A percentile compares a stretch with the other conserved stretches of the same genome.
phyloP scores from a whole-genome alignment of 2,888 invertebrate species.

The Pristionchus japonicus region DNA sequence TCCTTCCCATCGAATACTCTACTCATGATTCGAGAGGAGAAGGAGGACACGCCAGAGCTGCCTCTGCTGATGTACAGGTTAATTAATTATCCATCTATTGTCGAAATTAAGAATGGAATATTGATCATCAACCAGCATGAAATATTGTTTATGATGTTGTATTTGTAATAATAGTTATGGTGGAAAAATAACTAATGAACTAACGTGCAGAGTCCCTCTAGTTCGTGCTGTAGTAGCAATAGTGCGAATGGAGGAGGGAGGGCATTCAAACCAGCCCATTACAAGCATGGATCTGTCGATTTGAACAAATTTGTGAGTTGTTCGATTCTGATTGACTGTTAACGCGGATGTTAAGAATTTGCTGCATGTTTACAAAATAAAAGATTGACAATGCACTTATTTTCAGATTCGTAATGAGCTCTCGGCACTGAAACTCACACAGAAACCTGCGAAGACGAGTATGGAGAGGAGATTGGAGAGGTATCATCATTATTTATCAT shows the following conservation, averaged over 20 bases:
- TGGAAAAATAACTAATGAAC: not conserved
- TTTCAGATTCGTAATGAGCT: slow-evolving; percentile 48
- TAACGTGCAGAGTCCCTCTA: not conserved
- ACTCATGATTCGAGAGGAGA: not conserved
- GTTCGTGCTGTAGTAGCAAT: slow-evolving; percentile 1
- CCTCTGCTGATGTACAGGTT: not conserved
- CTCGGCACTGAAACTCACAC: slow-evolving; percentile 39
- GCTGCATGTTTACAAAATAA: not conserved
- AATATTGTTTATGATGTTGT: not conserved
- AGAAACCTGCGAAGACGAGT: slow-evolving; percentile 35
- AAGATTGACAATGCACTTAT: too few species aligned
- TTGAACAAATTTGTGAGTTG: slow-evolving; percentile 60
- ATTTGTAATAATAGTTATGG: not conserved
- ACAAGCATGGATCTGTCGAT: slow-evolving; percentile 52
- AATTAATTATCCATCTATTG: not conserved
- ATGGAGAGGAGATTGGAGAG: slow-evolving; percentile 1
- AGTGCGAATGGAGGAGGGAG: slow-evolving; percentile 24
- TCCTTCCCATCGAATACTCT: slow-evolving; percentile 47
- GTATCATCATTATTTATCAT: not conserved
- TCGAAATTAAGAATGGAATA: not conserved
- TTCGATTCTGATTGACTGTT: not conserved
- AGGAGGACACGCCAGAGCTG: slow-evolving; percentile 14
- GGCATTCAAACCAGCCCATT: slow-evolving; percentile 27
- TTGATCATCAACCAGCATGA: not conserved
- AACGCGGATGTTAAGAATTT: not conserved